Percentiles rank a stretch among this genome's conserved stretches.
phyloP scores from a whole-genome alignment of 2,113 vertebrate species.

The Sterna hirundo region DNA sequence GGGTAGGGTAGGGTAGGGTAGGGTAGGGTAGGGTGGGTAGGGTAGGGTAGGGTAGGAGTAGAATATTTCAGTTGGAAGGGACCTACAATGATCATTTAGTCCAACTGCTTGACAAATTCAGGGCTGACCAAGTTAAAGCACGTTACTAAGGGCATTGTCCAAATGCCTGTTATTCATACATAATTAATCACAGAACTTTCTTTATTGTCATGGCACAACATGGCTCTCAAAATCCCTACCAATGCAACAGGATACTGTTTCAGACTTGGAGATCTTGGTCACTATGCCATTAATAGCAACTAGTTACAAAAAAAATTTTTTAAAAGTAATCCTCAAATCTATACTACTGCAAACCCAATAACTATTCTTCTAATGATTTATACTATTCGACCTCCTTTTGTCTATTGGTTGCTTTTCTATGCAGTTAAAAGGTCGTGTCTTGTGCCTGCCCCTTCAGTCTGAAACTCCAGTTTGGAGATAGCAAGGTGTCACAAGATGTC shows the following conservation, averaged over 20 bases:
- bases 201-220: not conserved
- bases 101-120: not conserved
- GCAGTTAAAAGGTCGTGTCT: not conserved
- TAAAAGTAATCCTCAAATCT: not conserved
- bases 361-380: not conserved
- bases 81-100: not conserved
- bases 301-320: not conserved
- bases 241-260: not conserved
- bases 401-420: not conserved
- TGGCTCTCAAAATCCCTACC: not conserved
- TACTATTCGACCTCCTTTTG: not conserved
- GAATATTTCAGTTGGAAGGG: not conserved
- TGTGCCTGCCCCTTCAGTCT: not conserved
- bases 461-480: not conserved
- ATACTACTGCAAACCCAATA: not conserved
- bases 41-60: not conserved
- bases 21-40: too few species aligned
- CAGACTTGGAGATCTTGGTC: not conserved
- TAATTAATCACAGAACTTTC: not conserved
- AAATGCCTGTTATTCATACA: not conserved
- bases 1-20: not conserved
- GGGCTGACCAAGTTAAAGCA: not conserved
- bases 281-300: not conserved
- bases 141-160: not conserved
- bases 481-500: not conserved